Conservation (phyloP, 2,797 vertebrate genomes). For the Poeciliopsis turneri region DNA sequence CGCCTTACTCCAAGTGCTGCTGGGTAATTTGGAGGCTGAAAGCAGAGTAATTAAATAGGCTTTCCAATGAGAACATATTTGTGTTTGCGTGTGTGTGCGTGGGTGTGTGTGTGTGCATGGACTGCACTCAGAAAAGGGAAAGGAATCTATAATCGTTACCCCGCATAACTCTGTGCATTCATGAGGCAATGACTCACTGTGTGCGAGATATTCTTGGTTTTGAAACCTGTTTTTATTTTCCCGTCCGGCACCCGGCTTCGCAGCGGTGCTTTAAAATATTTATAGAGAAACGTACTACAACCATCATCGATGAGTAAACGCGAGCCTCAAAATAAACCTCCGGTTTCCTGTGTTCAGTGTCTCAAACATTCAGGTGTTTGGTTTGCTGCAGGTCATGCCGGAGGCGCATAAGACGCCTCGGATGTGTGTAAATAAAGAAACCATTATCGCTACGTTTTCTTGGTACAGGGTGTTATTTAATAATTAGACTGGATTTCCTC, state of each 20-base stretch:
- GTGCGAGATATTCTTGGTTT: constrained; percentile 21
- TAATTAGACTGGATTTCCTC: not conserved
- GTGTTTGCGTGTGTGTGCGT: constrained; percentile 46
- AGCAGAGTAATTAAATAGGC: constrained; percentile 81
- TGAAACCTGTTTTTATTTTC: constrained; percentile 12
- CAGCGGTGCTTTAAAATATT: not conserved
- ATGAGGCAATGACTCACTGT: constrained; percentile 33
- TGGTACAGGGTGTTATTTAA: not conserved
- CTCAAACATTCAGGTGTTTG: constrained; percentile 29
- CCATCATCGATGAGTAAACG: not conserved
- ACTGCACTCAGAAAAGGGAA: constrained; percentile 31
- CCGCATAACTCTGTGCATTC: constrained; percentile 25
- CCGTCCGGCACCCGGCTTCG: not conserved
- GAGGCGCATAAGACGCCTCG: constrained; percentile 14
- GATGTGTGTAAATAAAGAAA: constrained; percentile 16
- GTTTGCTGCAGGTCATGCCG: constrained; percentile 26
- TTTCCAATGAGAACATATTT: constrained; percentile 67
- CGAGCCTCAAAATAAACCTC: constrained; percentile 9
- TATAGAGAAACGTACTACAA: not conserved
- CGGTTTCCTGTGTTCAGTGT: constrained; percentile 14
- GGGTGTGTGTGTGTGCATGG: constrained; percentile 21
- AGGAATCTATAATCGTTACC: constrained; percentile 59
- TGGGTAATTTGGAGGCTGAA: constrained; percentile 75
- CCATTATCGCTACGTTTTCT: constrained; percentile 14
- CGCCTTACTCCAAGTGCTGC: constrained; percentile 66